phyloP scores from a whole-genome alignment of 1,140 invertebrate species.

The Tyrophagus putrescentiae region DNA sequence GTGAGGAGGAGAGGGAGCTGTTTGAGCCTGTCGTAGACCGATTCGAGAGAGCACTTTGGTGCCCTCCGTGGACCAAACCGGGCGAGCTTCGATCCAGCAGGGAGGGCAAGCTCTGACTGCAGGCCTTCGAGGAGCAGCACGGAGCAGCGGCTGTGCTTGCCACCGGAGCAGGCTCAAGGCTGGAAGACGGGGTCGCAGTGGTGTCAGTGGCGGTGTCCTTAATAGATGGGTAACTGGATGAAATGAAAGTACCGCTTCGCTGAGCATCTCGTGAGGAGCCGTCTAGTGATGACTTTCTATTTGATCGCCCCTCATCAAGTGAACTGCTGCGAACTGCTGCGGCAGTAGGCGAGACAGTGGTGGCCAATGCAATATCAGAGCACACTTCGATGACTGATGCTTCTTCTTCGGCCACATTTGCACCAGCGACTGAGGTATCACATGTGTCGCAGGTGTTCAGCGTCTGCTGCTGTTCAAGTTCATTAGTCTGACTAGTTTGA shows the following conservation, averaged over 20 bases:
- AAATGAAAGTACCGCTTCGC: not conserved
- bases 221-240: not conserved
- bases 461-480: not conserved
- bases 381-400: not conserved
- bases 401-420: not conserved
- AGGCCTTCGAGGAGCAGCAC: not conserved
- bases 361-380: too few relatives aligned
- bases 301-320: too few relatives aligned
- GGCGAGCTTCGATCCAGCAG: not conserved
- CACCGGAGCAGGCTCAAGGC: constrained; percentile 5
- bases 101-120: constrained; percentile 1
- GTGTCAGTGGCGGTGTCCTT: not conserved
- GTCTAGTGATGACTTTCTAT: too few relatives aligned
- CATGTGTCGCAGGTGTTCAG: not conserved
- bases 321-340: too few relatives aligned
- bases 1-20: not conserved
- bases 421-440: not conserved
- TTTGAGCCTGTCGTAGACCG: not conserved
- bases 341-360: too few relatives aligned
- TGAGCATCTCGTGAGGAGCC: too few relatives aligned
- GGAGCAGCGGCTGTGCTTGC: not conserved
- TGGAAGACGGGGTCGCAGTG: too few relatives aligned
- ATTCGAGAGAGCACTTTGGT: not conserved
- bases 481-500: not conserved
- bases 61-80: not conserved